Base-by-base conservation (phyloP, 2,113 vertebrate species). In the Axis porcinus region DNA sequence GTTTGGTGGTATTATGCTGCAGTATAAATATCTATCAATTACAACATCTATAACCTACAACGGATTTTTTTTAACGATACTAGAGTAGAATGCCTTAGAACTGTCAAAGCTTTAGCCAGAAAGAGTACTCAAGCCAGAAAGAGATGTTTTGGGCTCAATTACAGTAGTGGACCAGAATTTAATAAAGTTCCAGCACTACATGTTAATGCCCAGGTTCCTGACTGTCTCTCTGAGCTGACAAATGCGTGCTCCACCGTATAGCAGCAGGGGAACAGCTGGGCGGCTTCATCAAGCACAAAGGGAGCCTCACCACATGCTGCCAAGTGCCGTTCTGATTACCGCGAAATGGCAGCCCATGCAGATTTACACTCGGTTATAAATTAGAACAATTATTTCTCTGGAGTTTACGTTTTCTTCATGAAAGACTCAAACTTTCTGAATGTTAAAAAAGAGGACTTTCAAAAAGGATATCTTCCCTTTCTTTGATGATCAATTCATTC, bases 381-480 rank as follows among this genome's bases (percentile, higher is more conserved):
- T 99, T 98, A 98, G 98, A 97, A 98, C 97, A 98, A 99, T 98
- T 98, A 99, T 98, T 98, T 98, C 98, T 98, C 97, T 97, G 82
- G 86, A 97, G 87, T 98, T 98, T 96, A 98, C 89, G 98, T 96
- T 98, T 98, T 97, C 97, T 96, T 97, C 97, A 97, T 6, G 78
- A 97, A 97, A 97, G 52, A 97, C 94, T 96, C 81, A 98, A 97
- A 96, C 79, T 97, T 89, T 36, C 28, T 90, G 76, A 64, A 87
- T 12, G 45, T 94, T 94, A 97, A 94, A 90, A 86, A 93, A 91
- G 47, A 86, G 50, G 15, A 89, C 36, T 97, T 98, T 93, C 86
- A 74, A 98, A 99, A 99, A 99, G 99, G 99, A 99, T 99, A 99
- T 99, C 99, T 99, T 99, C 99, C 98, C 99, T 99, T 98, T 99